Percentiles rank a stretch among this genome's conserved stretches.
Evolutionary conservation across 2,113 vertebrate genomes (phyloP).

Genomic region (Danionella cerebrum): DNA sequence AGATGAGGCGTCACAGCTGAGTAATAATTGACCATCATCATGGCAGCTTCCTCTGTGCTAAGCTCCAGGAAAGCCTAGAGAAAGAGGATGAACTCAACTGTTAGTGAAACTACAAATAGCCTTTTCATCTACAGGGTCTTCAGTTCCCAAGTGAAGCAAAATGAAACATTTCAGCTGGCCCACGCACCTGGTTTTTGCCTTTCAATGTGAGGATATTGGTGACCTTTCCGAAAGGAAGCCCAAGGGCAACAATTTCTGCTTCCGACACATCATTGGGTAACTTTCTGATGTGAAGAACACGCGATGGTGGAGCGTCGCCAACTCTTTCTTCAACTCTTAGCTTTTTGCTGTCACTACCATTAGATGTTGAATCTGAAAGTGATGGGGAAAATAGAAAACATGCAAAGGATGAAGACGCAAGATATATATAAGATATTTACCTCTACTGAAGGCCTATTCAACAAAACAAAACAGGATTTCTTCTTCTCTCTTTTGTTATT

Average conservation of each 20-base stretch:
- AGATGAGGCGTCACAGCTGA: constrained; percentile 85
- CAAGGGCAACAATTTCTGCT: constrained; percentile 93
- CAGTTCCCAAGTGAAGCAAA: not conserved
- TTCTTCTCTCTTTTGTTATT: too few relatives aligned
- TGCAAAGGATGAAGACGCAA: too few relatives aligned
- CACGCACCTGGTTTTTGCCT: constrained; percentile 93
- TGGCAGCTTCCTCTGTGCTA: constrained; percentile 90
- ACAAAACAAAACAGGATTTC: too few relatives aligned
- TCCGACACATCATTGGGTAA: constrained; percentile 92
- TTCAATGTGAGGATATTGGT: constrained; percentile 97
- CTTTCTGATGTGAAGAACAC: constrained; percentile 95
- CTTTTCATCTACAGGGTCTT: not conserved
- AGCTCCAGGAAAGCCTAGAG: constrained; percentile 90
- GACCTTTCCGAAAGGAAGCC: constrained; percentile 94
- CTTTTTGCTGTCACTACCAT: constrained; percentile 96
- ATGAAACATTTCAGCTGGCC: not conserved
- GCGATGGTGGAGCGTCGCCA: constrained; percentile 80
- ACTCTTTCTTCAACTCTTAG: constrained; percentile 85
- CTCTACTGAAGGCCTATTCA: too few relatives aligned
- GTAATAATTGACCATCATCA: constrained; percentile 97
- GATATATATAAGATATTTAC: too few relatives aligned
- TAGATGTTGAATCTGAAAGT: constrained; percentile 72
- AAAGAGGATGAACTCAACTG: constrained; percentile 29
- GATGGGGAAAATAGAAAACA: not conserved
- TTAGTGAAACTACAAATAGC: not conserved